A percentile compares a stretch with the other conserved stretches of the same genome.
Conservation (phyloP, 2,797 vertebrate genomes). For the Xenentodon cancila region DNA sequence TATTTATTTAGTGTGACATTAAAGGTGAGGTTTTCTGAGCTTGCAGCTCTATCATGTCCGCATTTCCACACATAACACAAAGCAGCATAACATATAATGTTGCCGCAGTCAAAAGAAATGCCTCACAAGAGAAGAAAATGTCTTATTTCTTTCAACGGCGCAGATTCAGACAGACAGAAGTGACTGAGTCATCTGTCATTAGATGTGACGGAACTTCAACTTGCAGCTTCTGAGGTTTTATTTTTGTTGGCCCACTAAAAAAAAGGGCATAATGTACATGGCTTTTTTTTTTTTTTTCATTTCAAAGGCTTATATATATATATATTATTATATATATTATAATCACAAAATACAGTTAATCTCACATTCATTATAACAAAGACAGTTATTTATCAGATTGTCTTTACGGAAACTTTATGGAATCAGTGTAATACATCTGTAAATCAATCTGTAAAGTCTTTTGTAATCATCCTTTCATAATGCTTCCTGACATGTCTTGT, state of each 20-base stretch:
- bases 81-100: slow-evolving; percentile 18
- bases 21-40: slow-evolving; percentile 13
- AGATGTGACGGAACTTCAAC: neutral
- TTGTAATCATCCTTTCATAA: slow-evolving; percentile 12
- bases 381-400: neutral
- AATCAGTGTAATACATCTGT: neutral
- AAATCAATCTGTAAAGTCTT: too few relatives aligned
- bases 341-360: neutral
- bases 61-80: slow-evolving; percentile 13
- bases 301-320: too few relatives aligned
- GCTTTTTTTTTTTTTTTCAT: neutral
- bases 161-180: slow-evolving; percentile 7
- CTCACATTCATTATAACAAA: neutral
- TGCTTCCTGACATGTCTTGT: slow-evolving; percentile 21
- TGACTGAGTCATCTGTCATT: slow-evolving; percentile 10
- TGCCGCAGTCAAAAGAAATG: slow-evolving; percentile 13
- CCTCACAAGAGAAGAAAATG: slow-evolving; percentile 8
- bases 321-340: neutral
- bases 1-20: slow-evolving; percentile 16
- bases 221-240: neutral
- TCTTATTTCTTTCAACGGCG: neutral
- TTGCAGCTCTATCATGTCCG: slow-evolving; percentile 17
- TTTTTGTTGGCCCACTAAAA: neutral
- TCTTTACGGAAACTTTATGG: neutral
- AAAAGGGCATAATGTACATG: too few relatives aligned